These are phyloP conservation scores for Capromys pilorides DNA, from an alignment of 2,797 vertebrate species.

Conservation along the genomic window DNA sequence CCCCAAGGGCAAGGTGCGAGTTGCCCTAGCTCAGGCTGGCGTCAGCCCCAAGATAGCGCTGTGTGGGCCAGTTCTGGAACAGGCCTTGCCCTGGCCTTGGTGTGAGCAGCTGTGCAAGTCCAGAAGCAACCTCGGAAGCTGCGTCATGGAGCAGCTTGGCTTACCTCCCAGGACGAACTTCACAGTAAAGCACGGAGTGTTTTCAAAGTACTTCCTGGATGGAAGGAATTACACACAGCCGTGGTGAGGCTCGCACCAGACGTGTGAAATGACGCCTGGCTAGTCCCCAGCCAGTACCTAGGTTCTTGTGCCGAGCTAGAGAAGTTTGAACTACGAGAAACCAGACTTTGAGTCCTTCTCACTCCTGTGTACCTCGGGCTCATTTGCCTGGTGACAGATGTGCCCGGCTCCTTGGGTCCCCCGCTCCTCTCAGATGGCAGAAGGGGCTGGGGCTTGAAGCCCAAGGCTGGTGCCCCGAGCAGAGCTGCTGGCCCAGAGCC, in stretches of 20 bases:
- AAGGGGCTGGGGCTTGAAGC: not conserved
- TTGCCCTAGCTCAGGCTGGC: not conserved
- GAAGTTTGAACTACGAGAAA: not conserved
- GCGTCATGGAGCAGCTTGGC: not conserved
- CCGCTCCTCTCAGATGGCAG: not conserved
- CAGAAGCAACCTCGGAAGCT: not conserved
- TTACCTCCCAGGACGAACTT: not conserved
- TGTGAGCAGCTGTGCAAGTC: not conserved
- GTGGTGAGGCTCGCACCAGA: not conserved
- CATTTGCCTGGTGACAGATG: not conserved
- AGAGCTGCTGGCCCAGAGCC: not conserved
- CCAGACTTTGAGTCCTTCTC: not conserved
- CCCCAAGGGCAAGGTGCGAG: not conserved
- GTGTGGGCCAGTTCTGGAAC: not conserved
- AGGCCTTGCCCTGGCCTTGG: not conserved
- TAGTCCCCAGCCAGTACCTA: not conserved
- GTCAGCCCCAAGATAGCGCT: not conserved
- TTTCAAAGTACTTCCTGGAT: slow-evolving; percentile 46
- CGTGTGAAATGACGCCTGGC: not conserved
- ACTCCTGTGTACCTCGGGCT: not conserved
- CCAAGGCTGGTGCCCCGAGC: not conserved
- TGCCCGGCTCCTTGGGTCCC: not conserved
- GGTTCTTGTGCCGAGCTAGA: not conserved
- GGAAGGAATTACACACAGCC: not conserved
- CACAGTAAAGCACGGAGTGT: not conserved